Conservation (phyloP, 2,888 invertebrate species). For the Tuberolachnus salignus region DNA sequence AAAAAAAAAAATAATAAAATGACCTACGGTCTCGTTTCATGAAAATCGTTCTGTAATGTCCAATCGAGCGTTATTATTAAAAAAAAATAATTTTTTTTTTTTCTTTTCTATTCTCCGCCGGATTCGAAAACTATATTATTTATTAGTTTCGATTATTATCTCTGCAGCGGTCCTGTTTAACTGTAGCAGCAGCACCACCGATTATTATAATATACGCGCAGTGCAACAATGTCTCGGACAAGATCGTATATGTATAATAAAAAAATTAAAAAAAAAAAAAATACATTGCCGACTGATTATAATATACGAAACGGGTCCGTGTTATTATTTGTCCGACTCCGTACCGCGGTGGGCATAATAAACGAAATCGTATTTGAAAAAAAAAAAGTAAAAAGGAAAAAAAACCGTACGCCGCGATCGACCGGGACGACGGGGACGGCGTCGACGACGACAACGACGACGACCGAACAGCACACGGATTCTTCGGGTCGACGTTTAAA, state of each 20-base stretch:
- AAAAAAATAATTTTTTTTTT: background rate
- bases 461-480: background rate
- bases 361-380: too few species aligned
- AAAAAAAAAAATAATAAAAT: conserved; percentile 14
- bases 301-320: too few species aligned
- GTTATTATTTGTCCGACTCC: too few species aligned
- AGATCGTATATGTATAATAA: background rate
- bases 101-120: conserved; percentile 8
- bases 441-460: background rate
- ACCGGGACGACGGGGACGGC: background rate
- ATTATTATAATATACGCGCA: background rate
- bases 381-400: too few species aligned
- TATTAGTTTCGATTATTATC: conserved; percentile 52
- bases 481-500: conserved; percentile 33
- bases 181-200: background rate
- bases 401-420: background rate
- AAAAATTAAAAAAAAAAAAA: conserved; percentile 13
- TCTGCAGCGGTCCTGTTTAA: conserved; percentile 42
- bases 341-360: too few species aligned
- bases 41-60: conserved; percentile 33
- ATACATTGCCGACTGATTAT: background rate
- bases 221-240: background rate
- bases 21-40: background rate
- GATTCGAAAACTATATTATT: conserved; percentile 44
- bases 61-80: conserved; percentile 12